Evolutionary conservation across 2,888 invertebrate species (phyloP).

Genomic region (Phortica magna): DNA sequence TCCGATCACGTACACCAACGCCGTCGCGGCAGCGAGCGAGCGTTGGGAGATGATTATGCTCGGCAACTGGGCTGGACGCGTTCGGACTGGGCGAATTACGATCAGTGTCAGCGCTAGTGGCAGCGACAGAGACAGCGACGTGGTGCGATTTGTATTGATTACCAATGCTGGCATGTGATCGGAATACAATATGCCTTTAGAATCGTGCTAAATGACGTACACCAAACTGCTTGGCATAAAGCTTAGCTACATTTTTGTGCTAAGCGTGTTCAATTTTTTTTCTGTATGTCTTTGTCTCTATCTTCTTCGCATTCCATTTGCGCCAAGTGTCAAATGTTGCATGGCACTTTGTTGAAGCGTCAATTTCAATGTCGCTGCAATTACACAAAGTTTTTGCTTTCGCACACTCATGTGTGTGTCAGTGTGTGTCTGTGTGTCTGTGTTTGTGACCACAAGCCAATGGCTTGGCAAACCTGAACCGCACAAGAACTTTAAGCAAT

Average conservation of each 20-base stretch:
- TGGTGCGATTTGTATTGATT: slow-evolving; percentile 1
- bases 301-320: neutral
- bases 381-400: neutral
- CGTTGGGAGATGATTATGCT: slow-evolving; percentile 60
- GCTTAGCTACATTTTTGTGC: neutral
- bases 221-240: neutral
- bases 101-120: too few species aligned
- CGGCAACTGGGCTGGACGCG: slow-evolving; percentile 25
- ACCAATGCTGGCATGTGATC: slow-evolving; percentile 9
- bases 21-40: neutral
- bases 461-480: slow-evolving; percentile 63
- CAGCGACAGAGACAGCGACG: neutral
- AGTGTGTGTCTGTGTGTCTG: neutral
- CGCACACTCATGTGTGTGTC: neutral
- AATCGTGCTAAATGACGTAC: neutral
- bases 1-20: slow-evolving; percentile 54
- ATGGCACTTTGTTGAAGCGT: neutral
- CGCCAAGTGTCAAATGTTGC: neutral
- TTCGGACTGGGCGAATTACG: neutral
- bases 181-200: slow-evolving; percentile 13
- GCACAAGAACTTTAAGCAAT: neutral
- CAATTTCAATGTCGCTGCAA: slow-evolving; percentile 5
- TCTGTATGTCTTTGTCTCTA: neutral
- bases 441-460: slow-evolving; percentile 55
- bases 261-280: neutral